These are phyloP conservation scores for Aplysia californica DNA, from an alignment of 1,140 invertebrate species.

Conservation along the genomic window DNA sequence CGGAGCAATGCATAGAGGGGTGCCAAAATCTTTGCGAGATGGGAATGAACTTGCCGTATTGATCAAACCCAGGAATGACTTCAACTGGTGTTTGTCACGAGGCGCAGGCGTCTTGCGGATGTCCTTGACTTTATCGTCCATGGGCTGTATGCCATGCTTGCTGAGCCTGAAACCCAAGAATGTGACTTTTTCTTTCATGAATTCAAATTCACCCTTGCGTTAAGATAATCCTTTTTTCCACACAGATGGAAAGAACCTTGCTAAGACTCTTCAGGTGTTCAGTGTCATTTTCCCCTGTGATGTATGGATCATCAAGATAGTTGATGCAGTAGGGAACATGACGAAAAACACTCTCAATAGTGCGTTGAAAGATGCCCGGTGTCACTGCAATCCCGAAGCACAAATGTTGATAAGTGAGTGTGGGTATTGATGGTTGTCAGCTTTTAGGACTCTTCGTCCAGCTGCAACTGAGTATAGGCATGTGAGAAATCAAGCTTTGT, in stretches of 20 bases:
- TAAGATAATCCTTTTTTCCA: slow-evolving; percentile 26
- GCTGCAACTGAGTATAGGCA: slow-evolving; percentile 41
- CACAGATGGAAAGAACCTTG: slow-evolving; percentile 31
- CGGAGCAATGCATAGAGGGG: slow-evolving; percentile 27
- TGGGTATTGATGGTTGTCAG: slow-evolving; percentile 37
- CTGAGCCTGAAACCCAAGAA: background rate
- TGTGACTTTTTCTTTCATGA: background rate
- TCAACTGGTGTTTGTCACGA: background rate
- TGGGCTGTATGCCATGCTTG: background rate
- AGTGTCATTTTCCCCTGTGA: slow-evolving; percentile 32
- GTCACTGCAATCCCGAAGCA: slow-evolving; percentile 68
- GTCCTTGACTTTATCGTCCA: background rate
- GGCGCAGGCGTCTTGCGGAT: background rate
- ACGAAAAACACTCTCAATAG: slow-evolving; percentile 64
- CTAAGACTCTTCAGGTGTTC: slow-evolving; percentile 37
- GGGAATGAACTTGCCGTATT: background rate
- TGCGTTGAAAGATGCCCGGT: slow-evolving; percentile 69
- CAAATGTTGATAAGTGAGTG: slow-evolving; percentile 39
- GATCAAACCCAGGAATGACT: background rate
- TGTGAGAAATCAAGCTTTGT: background rate
- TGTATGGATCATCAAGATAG: slow-evolving; percentile 46
- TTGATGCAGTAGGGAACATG: background rate
- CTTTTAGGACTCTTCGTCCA: slow-evolving; percentile 44
- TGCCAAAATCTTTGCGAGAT: background rate
- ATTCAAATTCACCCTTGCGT: too few relatives aligned